phyloP scores from a whole-genome alignment of 2,888 invertebrate genomes.

The Stenolophus ochropezus region DNA sequence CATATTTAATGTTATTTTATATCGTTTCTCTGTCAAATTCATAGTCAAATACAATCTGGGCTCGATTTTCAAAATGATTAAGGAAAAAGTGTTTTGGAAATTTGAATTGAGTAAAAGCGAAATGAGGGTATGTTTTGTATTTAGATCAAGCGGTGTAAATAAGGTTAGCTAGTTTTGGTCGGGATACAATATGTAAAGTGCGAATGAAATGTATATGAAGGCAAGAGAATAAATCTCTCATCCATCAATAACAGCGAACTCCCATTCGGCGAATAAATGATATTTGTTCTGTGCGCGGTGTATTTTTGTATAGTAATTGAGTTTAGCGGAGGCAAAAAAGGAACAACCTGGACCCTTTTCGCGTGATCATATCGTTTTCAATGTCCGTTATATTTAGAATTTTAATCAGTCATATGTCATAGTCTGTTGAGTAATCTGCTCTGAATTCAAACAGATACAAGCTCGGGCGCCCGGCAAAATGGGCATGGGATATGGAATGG shows the following conservation, averaged over 20 bases:
- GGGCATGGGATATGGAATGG: background rate
- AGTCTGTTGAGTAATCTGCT: conserved; percentile 42
- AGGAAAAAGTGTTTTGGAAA: no score
- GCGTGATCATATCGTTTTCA: conserved; percentile 49
- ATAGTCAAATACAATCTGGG: no score
- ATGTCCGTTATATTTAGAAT: conserved; percentile 47
- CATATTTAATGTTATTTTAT: no score
- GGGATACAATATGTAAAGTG: background rate
- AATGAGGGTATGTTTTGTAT: no score
- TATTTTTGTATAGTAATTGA: conserved; percentile 47
- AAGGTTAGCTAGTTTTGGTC: background rate
- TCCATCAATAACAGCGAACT: conserved; percentile 30
- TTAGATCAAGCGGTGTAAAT: no score
- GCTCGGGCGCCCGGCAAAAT: background rate
- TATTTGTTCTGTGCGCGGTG: conserved; percentile 16
- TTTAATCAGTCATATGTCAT: conserved; percentile 52
- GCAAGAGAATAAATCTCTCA: background rate
- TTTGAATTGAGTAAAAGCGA: no score
- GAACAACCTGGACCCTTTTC: conserved; percentile 45
- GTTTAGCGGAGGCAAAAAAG: conserved; percentile 39
- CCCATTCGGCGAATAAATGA: conserved; percentile 17
- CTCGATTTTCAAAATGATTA: no score
- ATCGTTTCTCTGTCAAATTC: no score
- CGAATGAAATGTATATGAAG: background rate
- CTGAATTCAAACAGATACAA: conserved; percentile 38